Evolutionary conservation across 2,888 invertebrate species (phyloP).

Genomic region (Drosophila bunnanda): DNA sequence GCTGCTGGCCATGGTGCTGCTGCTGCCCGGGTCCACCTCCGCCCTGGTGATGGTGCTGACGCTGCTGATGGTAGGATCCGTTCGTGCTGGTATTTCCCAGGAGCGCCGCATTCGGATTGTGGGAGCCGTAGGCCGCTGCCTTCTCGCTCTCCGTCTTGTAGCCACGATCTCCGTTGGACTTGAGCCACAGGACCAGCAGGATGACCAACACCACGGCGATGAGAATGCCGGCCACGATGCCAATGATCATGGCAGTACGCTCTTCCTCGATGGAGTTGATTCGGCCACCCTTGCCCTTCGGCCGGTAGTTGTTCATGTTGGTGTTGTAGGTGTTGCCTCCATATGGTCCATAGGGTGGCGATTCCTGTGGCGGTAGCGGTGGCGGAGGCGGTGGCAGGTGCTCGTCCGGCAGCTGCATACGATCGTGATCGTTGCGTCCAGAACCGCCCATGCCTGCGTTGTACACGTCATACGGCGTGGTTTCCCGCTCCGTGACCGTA

Average conservation of each 20-base stretch:
- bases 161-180: slow-evolving; percentile 93
- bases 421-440: slow-evolving; percentile 65
- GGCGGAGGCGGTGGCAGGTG: slow-evolving; percentile 76
- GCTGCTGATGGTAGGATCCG: slow-evolving; percentile 85
- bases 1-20: slow-evolving; percentile 58
- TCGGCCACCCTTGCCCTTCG: slow-evolving; percentile 85
- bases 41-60: slow-evolving; percentile 81
- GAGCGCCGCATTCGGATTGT: slow-evolving; percentile 92
- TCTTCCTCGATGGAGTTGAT: slow-evolving; percentile 90
- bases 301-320: slow-evolving; percentile 82
- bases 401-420: slow-evolving; percentile 77
- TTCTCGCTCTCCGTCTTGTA: slow-evolving; percentile 96
- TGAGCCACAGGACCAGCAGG: slow-evolving; percentile 94
- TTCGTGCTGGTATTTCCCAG: slow-evolving; percentile 87
- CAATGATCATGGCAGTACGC: slow-evolving; percentile 91
- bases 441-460: slow-evolving; percentile 47
- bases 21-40: slow-evolving; percentile 49
- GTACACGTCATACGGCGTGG: slow-evolving; percentile 81
- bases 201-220: slow-evolving; percentile 96
- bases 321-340: slow-evolving; percentile 78
- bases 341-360: slow-evolving; percentile 71
- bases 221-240: slow-evolving; percentile 95
- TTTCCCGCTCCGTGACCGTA: slow-evolving; percentile 82
- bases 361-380: slow-evolving; percentile 79
- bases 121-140: slow-evolving; percentile 87